phyloP scores from a whole-genome alignment of 2,888 invertebrate species.

The Deilephila porcellus region DNA sequence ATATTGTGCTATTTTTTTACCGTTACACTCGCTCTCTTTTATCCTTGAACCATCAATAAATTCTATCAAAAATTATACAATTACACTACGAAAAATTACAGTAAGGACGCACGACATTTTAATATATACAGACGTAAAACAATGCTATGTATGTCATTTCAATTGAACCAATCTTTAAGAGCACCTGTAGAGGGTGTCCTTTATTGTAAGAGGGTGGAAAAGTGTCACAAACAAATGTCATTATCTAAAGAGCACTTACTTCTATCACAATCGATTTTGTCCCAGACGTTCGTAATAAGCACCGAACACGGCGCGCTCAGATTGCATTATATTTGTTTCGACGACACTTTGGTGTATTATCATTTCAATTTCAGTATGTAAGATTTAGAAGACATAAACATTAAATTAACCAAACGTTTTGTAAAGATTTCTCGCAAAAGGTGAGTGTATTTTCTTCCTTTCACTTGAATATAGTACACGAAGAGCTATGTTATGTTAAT shows the following conservation, averaged over 20 bases:
- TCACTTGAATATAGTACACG: not conserved
- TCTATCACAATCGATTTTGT: conserved; percentile 9
- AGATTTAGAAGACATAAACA: not conserved
- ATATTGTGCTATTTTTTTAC: too few relatives aligned
- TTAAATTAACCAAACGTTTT: not conserved
- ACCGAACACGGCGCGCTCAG: not conserved
- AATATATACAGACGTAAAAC: not conserved
- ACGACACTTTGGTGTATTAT: not conserved
- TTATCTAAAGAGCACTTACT: conserved; percentile 29
- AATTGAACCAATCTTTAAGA: not conserved
- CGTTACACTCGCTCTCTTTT: too few relatives aligned
- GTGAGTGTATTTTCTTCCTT: conserved; percentile 5
- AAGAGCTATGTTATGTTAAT: not conserved
- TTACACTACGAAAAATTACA: not conserved
- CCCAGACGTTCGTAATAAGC: not conserved
- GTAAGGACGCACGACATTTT: not conserved
- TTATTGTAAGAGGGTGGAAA: conserved; percentile 1
- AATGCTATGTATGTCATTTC: not conserved
- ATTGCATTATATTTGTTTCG: not conserved
- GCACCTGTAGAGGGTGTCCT: conserved; percentile 1
- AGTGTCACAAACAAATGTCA: conserved; percentile 24
- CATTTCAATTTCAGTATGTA: not conserved
- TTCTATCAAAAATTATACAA: too few relatives aligned
- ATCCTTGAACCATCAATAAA: too few relatives aligned
- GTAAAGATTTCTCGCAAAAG: not conserved